Evolutionary conservation across 2,797 vertebrate species (phyloP).

Genomic region (Poeciliopsis paucimaculata): DNA sequence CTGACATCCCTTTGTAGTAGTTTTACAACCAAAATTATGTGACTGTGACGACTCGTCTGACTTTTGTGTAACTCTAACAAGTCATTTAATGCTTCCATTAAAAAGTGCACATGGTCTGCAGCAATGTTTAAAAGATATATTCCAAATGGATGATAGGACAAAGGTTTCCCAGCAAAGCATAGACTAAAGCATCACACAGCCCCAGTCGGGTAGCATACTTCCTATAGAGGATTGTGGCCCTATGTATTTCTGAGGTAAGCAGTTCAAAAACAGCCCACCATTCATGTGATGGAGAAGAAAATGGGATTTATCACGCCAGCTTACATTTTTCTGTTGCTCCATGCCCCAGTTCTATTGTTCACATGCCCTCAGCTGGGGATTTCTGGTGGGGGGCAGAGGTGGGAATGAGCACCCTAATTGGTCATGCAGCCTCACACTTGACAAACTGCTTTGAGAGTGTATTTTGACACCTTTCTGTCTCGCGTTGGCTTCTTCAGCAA

Average conservation of each 20-base stretch:
- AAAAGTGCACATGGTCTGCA: neutral
- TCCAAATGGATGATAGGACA: neutral
- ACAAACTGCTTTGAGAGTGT: neutral
- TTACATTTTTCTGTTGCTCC: neutral
- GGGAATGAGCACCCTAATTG: neutral
- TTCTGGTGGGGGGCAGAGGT: neutral
- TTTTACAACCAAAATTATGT: conserved; percentile 13
- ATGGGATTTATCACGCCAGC: neutral
- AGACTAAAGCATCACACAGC: neutral
- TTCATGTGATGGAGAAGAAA: neutral
- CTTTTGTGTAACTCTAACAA: conserved; percentile 13
- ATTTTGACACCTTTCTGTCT: neutral
- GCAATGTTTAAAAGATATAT: neutral
- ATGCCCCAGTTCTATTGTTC: neutral
- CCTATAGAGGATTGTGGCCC: neutral
- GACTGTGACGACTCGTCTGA: neutral
- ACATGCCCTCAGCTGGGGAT: neutral
- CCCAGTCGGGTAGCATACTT: neutral
- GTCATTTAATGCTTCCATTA: neutral
- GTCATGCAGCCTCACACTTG: neutral
- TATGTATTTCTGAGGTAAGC: neutral
- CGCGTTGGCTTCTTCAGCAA: neutral
- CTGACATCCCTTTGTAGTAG: neutral
- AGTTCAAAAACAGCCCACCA: neutral
- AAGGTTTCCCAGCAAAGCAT: neutral